These are phyloP conservation scores for Drosophila teissieri DNA, from an alignment of 1,140 invertebrate genomes.

Conservation along the genomic window DNA sequence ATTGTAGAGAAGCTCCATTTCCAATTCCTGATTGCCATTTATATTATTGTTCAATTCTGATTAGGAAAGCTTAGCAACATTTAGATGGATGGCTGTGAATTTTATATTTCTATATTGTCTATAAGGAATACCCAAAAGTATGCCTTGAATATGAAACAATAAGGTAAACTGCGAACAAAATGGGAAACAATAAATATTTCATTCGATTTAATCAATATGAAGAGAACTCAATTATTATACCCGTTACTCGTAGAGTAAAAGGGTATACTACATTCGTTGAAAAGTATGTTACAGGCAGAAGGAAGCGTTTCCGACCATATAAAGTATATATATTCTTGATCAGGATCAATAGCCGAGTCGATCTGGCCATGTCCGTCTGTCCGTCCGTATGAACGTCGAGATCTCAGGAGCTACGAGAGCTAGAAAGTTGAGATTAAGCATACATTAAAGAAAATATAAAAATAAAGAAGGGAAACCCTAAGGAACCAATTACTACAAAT, in stretches of 20 bases:
- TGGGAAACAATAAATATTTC: neutral
- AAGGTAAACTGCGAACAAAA: neutral
- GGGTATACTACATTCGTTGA: too few relatives aligned
- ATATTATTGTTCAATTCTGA: neutral
- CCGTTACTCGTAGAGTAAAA: too few relatives aligned
- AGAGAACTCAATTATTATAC: too few relatives aligned
- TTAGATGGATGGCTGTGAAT: neutral
- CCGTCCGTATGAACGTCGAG: too few relatives aligned
- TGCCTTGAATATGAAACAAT: neutral
- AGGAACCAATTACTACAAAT: neutral
- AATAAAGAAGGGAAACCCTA: neutral
- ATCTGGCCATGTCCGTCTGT: too few relatives aligned
- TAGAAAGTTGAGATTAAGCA: too few relatives aligned
- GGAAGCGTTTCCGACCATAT: too few relatives aligned
- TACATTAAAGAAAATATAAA: too few relatives aligned
- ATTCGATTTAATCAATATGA: neutral
- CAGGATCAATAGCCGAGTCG: too few relatives aligned
- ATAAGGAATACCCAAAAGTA: slow-evolving; percentile 16
- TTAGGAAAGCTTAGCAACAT: slow-evolving; percentile 1
- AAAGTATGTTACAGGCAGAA: too few relatives aligned
- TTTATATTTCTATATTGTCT: neutral
- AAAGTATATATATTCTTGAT: too few relatives aligned
- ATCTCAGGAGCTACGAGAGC: too few relatives aligned
- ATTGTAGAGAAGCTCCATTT: neutral
- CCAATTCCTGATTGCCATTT: neutral